These are phyloP conservation scores for Orchestia grillus DNA, from an alignment of 1,140 invertebrate species.

Conservation along the genomic window DNA sequence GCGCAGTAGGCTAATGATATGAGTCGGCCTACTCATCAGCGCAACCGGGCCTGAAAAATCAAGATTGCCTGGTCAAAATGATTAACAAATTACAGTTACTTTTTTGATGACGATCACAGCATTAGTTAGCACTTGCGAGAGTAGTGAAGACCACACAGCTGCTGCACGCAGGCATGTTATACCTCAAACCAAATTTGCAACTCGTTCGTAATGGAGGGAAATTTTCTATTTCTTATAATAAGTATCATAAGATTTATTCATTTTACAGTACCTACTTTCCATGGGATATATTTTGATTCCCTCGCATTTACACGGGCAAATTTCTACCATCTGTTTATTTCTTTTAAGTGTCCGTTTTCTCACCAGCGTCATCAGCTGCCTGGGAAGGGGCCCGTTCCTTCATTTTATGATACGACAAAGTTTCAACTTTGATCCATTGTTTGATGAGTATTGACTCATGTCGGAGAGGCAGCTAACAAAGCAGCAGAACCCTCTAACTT, in stretches of 20 bases:
- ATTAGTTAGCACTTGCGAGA: background rate
- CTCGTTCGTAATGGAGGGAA: background rate
- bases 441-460: background rate
- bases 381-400: background rate
- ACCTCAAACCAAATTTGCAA: background rate
- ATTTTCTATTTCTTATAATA: background rate
- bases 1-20: too few relatives aligned
- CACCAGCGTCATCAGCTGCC: background rate
- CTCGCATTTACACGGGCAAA: background rate
- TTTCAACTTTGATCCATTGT: background rate
- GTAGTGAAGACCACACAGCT: background rate
- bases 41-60: too few relatives aligned
- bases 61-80: too few relatives aligned
- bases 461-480: background rate
- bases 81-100: too few relatives aligned
- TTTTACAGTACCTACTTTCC: background rate
- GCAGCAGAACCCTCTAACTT: background rate
- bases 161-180: background rate
- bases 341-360: background rate
- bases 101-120: background rate
- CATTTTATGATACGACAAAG: background rate
- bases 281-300: background rate
- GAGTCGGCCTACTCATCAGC: too few relatives aligned
- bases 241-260: background rate
- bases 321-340: background rate